A percentile compares a stretch with the other conserved stretches of the same genome.
Conservation (phyloP, 2,888 invertebrate species). For the Drosophila neonasuta region DNA sequence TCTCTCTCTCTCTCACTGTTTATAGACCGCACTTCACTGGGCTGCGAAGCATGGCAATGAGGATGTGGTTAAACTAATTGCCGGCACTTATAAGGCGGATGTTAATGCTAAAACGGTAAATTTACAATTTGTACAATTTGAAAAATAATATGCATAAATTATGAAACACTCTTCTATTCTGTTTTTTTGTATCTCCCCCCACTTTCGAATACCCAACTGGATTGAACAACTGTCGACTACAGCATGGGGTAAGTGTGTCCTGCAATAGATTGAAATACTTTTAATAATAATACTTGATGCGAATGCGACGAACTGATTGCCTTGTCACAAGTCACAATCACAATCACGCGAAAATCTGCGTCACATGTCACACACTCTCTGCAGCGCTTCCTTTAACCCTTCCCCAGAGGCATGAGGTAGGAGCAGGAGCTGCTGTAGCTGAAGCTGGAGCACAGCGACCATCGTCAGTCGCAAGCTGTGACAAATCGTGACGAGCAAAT, state of each 20-base stretch:
- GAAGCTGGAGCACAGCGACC: neutral
- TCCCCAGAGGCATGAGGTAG: conserved; percentile 44
- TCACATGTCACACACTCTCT: conserved; percentile 60
- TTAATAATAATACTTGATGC: conserved; percentile 63
- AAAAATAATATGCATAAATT: conserved; percentile 3
- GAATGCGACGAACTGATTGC: conserved; percentile 56
- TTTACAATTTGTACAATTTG: neutral
- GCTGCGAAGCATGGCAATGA: conserved; percentile 96
- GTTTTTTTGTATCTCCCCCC: neutral
- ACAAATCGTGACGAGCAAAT: conserved; percentile 73
- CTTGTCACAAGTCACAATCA: conserved; percentile 64
- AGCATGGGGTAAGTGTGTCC: conserved; percentile 80
- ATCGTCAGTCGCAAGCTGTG: conserved; percentile 52
- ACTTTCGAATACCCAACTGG: neutral
- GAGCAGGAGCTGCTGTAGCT: neutral
- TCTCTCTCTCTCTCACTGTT: conserved; percentile 46
- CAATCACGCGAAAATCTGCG: conserved; percentile 69
- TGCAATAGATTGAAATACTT: conserved; percentile 48
- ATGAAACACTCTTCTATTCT: neutral
- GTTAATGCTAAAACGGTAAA: conserved; percentile 93
- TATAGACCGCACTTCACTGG: conserved; percentile 97
- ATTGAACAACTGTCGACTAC: conserved; percentile 32
- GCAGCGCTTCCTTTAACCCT: conserved; percentile 61
- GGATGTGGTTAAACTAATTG: conserved; percentile 94
- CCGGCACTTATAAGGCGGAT: conserved; percentile 92